Conservation (phyloP, 2,113 vertebrate genomes). For the Genyomyrus donnyi region DNA sequence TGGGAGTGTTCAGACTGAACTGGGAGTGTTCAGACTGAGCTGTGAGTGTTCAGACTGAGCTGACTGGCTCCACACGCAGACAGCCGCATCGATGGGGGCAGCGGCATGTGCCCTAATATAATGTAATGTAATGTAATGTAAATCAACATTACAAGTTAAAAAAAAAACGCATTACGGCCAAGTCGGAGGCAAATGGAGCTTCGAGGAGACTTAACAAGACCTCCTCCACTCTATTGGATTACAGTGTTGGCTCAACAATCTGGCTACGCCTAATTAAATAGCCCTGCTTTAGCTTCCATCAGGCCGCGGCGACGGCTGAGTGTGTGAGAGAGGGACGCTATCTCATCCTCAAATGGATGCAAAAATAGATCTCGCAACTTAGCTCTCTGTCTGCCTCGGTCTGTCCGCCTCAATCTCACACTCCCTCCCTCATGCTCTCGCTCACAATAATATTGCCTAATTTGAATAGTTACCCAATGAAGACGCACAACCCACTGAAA, state of each 20-base stretch:
- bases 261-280: conserved; percentile 66
- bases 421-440: conserved; percentile 19
- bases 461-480: conserved; percentile 13
- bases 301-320: conserved; percentile 23
- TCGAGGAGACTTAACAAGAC: conserved; percentile 48
- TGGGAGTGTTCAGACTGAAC: background rate
- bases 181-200: conserved; percentile 41
- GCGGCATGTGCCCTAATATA: conserved; percentile 40
- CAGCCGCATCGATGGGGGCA: conserved; percentile 44
- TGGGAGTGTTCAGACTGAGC: conserved; percentile 25
- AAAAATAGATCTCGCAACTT: conserved; percentile 55
- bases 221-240: conserved; percentile 58
- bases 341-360: conserved; percentile 61
- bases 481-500: background rate
- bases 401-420: background rate
- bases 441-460: background rate
- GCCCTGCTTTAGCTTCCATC: conserved; percentile 55
- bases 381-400: conserved; percentile 17
- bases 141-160: conserved; percentile 52
- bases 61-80: conserved; percentile 20
- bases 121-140: conserved; percentile 48
- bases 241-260: conserved; percentile 59
- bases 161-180: conserved; percentile 46
- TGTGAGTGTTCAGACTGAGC: background rate
- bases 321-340: conserved; percentile 52